Percentiles rank a stretch among this genome's conserved stretches.
Evolutionary conservation across 2,888 invertebrate species (phyloP).

Genomic region (Prionchulus punctatus): DNA sequence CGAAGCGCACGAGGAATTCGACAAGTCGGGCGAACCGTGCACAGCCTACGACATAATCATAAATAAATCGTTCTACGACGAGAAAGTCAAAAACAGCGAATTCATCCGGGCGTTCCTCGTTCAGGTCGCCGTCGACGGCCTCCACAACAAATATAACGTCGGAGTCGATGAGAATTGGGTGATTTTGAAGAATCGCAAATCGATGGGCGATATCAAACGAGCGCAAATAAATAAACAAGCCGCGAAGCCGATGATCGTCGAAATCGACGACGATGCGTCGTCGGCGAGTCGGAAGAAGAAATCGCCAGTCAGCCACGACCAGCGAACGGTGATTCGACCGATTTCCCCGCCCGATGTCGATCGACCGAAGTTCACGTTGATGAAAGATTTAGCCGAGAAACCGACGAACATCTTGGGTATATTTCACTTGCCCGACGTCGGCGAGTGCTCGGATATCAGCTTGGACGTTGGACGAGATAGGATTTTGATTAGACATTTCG

Average conservation of each 20-base stretch:
- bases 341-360: background rate
- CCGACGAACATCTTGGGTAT: background rate
- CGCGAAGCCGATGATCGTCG: constrained; percentile 15
- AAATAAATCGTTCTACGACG: constrained; percentile 56
- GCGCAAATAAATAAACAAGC: constrained; percentile 31
- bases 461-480: background rate
- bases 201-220: constrained; percentile 30
- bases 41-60: constrained; percentile 68
- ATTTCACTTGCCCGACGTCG: background rate
- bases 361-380: background rate
- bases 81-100: constrained; percentile 49
- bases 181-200: constrained; percentile 34
- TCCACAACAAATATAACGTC: constrained; percentile 59
- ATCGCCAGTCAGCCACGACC: no score
- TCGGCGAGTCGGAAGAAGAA: no score
- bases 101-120: constrained; percentile 62
- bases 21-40: constrained; percentile 56
- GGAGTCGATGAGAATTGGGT: constrained; percentile 42
- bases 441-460: background rate
- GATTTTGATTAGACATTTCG: no score
- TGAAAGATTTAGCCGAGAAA: background rate
- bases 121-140: constrained; percentile 58
- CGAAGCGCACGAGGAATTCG: constrained; percentile 55
- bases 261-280: constrained; percentile 1
- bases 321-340: background rate